phyloP scores from a whole-genome alignment of 2,888 invertebrate species.

The Theretra japonica region DNA sequence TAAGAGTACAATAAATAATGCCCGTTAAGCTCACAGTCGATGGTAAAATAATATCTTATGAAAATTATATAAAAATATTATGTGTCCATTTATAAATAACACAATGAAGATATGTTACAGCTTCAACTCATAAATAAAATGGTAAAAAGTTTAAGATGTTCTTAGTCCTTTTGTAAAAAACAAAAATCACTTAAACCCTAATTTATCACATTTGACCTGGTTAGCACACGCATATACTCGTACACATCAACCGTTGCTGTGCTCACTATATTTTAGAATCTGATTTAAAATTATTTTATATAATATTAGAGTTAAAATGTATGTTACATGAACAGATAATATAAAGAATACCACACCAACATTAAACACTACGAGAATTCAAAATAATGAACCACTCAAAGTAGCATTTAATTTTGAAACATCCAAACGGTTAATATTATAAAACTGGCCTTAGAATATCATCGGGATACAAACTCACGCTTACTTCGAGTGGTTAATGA shows the following conservation, averaged over 20 bases:
- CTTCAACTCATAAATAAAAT: slow-evolving; percentile 50
- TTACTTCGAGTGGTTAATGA: slow-evolving; percentile 70
- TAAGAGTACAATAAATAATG: slow-evolving; percentile 64
- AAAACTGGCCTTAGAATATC: slow-evolving; percentile 44
- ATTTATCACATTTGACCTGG: slow-evolving; percentile 83
- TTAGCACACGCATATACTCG: slow-evolving; percentile 77
- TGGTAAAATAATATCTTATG: slow-evolving; percentile 51
- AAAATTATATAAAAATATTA: slow-evolving; percentile 49
- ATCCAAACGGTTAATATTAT: slow-evolving; percentile 39
- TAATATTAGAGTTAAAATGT: slow-evolving; percentile 66
- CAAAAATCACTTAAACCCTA: slow-evolving; percentile 72
- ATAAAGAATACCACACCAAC: slow-evolving; percentile 84
- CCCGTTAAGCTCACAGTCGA: slow-evolving; percentile 69
- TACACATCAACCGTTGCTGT: slow-evolving; percentile 74
- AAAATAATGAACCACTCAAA: slow-evolving; percentile 79
- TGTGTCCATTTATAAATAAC: slow-evolving; percentile 44
- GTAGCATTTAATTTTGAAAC: slow-evolving; percentile 36
- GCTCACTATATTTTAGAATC: slow-evolving; percentile 74
- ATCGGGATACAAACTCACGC: slow-evolving; percentile 33
- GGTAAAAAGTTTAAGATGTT: slow-evolving; percentile 46
- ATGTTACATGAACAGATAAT: slow-evolving; percentile 76
- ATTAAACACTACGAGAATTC: slow-evolving; percentile 77
- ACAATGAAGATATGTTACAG: slow-evolving; percentile 51
- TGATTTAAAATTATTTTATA: slow-evolving; percentile 72
- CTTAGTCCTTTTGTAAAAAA: slow-evolving; percentile 43